These are phyloP conservation scores for Cotesia glomerata DNA, from an alignment of 1,140 invertebrate genomes.

Conservation along the genomic window DNA sequence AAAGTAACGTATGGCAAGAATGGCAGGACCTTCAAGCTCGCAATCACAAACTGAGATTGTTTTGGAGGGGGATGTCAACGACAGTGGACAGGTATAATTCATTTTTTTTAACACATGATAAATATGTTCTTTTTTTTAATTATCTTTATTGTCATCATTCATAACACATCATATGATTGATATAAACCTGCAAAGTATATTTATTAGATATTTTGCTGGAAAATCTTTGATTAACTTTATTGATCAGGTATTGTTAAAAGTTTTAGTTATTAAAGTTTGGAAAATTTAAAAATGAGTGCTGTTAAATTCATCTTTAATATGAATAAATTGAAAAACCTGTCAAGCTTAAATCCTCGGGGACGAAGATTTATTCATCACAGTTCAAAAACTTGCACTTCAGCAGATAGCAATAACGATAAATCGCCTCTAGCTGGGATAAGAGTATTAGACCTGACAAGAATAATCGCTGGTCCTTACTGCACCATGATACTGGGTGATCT, in stretches of 20 bases:
- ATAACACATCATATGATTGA: not conserved
- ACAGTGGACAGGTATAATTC: conserved; percentile 44
- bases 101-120: conserved; percentile 7
- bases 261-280: too few relatives aligned
- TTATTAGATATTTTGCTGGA: too few relatives aligned
- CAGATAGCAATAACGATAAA: conserved; percentile 26
- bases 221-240: too few relatives aligned
- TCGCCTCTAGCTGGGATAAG: conserved; percentile 70
- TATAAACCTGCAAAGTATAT: too few relatives aligned
- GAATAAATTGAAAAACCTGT: too few relatives aligned
- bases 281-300: too few relatives aligned
- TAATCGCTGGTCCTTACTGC: conserved; percentile 79
- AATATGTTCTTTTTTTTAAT: not conserved
- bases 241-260: too few relatives aligned
- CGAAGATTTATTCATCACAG: too few relatives aligned
- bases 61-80: conserved; percentile 42
- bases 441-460: conserved; percentile 83
- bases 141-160: too few relatives aligned
- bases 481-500: conserved; percentile 93
- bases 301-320: too few relatives aligned
- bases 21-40: conserved; percentile 43
- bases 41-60: conserved; percentile 51
- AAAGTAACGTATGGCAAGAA: conserved; percentile 39
- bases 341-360: too few relatives aligned
- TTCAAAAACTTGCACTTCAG: not conserved